A percentile compares a stretch with the other conserved stretches of the same genome.
These are phyloP conservation scores for Scaptomyza flava DNA, from an alignment of 2,888 invertebrate genomes.

Conservation along the genomic window DNA sequence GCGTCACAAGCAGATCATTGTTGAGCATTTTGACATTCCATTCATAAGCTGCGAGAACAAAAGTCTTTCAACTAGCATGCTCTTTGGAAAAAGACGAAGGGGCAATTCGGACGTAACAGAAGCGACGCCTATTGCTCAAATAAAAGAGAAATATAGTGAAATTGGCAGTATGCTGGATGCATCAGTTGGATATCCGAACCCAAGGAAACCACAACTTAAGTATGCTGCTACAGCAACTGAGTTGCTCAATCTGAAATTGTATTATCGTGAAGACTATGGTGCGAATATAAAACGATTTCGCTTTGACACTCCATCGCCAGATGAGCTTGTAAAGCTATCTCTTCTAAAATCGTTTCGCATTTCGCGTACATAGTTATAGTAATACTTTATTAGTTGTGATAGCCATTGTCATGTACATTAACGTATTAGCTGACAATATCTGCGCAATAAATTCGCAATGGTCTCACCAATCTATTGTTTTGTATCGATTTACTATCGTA, in stretches of 20 bases:
- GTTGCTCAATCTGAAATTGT: slow-evolving; percentile 50
- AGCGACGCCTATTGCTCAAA: neutral
- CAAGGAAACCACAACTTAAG: slow-evolving; percentile 40
- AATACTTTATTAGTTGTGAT: neutral
- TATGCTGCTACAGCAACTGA: slow-evolving; percentile 43
- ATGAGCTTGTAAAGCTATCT: slow-evolving; percentile 76
- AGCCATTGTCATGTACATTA: slow-evolving; percentile 10
- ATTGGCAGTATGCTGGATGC: slow-evolving; percentile 55
- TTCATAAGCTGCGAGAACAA: slow-evolving; percentile 59
- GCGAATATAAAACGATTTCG: slow-evolving; percentile 69
- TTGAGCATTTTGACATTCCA: slow-evolving; percentile 59
- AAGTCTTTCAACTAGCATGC: neutral
- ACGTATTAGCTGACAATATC: slow-evolving; percentile 10
- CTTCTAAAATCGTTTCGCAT: slow-evolving; percentile 70
- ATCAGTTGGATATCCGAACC: slow-evolving; percentile 48
- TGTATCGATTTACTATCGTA: neutral
- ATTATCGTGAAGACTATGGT: slow-evolving; percentile 52
- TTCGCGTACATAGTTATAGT: slow-evolving; percentile 54
- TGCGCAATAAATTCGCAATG: slow-evolving; percentile 5
- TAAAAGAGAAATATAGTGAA: slow-evolving; percentile 31
- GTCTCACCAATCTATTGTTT: neutral
- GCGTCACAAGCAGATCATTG: slow-evolving; percentile 15
- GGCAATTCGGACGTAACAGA: slow-evolving; percentile 4
- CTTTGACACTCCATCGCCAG: slow-evolving; percentile 81
- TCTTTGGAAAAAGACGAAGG: slow-evolving; percentile 3